These are phyloP conservation scores for Bolinopsis microptera DNA, from an alignment of 37 sponge, comb jelly and placozoan genomes.

Conservation along the genomic window DNA sequence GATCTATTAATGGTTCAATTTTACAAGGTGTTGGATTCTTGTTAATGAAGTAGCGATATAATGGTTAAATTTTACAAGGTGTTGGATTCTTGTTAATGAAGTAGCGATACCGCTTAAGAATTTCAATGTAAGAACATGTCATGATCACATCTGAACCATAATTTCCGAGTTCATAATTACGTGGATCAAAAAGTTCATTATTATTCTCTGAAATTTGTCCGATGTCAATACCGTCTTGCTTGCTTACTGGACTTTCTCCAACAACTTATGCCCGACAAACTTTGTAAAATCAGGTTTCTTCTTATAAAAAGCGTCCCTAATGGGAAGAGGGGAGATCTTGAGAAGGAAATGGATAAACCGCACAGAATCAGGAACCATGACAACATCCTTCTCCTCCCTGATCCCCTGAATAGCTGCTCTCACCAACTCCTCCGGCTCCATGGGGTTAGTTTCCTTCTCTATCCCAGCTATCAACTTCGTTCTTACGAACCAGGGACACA, in stretches of 20 bases:
- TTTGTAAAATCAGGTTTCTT: neutral
- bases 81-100: no score
- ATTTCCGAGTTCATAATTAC: no score
- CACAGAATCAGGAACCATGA: neutral
- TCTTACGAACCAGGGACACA: constrained; percentile 22
- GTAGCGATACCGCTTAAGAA: no score
- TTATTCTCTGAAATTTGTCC: no score
- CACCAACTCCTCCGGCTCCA: neutral
- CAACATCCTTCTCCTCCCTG: neutral
- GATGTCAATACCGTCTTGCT: no score
- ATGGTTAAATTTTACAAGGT: no score
- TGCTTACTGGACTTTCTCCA: neutral
- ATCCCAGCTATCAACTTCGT: constrained; percentile 31
- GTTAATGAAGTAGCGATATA: no score
- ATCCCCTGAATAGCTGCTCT: neutral
- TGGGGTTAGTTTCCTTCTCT: neutral
- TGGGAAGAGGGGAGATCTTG: neutral
- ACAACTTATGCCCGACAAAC: neutral
- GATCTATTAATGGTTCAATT: neutral
- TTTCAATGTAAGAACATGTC: no score
- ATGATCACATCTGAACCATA: no score
- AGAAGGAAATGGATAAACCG: neutral
- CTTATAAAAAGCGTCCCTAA: neutral
- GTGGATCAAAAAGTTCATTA: no score
- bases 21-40: no score